Conservation (phyloP, 1,140 invertebrate species). For the Drosophila seguyi region DNA sequence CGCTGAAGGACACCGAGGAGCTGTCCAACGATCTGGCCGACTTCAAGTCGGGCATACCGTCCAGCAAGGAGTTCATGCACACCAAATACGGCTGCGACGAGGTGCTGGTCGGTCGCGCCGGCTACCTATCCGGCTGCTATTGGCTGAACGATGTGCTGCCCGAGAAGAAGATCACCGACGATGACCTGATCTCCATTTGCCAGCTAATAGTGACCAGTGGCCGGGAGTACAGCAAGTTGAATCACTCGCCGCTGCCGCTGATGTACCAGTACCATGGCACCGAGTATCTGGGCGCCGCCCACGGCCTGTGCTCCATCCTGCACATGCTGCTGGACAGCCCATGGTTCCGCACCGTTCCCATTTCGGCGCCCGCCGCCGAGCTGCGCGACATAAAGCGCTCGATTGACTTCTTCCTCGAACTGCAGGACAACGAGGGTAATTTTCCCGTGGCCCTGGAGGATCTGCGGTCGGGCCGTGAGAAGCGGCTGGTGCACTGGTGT, state of each 20-base stretch:
- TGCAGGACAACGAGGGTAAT: constrained; percentile 90
- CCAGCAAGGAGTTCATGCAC: constrained; percentile 86
- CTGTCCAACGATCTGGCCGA: constrained; percentile 86
- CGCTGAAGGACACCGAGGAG: constrained; percentile 63
- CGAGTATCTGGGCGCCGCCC: constrained; percentile 94
- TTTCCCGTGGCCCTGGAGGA: constrained; percentile 93
- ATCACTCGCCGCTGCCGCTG: constrained; percentile 88
- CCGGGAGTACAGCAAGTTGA: constrained; percentile 87
- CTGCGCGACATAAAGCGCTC: constrained; percentile 86
- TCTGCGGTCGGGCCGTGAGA: constrained; percentile 85
- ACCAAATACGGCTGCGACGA: constrained; percentile 92
- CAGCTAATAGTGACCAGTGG: constrained; percentile 90
- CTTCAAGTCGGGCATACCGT: constrained; percentile 82
- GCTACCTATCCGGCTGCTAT: constrained; percentile 91
- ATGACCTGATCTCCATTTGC: constrained; percentile 88
- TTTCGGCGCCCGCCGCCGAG: constrained; percentile 87
- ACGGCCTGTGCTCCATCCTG: constrained; percentile 90
- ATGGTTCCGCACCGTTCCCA: constrained; percentile 78
- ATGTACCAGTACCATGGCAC: constrained; percentile 95
- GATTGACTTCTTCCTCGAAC: constrained; percentile 88
- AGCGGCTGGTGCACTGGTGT: constrained; percentile 94
- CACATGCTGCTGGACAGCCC: constrained; percentile 86
- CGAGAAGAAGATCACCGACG: constrained; percentile 86
- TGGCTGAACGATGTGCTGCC: constrained; percentile 89
- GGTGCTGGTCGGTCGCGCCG: constrained; percentile 92